A percentile compares a stretch with the other conserved stretches of the same genome.
Conservation (phyloP, 1,140 invertebrate species). For the Belonocnema kinseyi region DNA sequence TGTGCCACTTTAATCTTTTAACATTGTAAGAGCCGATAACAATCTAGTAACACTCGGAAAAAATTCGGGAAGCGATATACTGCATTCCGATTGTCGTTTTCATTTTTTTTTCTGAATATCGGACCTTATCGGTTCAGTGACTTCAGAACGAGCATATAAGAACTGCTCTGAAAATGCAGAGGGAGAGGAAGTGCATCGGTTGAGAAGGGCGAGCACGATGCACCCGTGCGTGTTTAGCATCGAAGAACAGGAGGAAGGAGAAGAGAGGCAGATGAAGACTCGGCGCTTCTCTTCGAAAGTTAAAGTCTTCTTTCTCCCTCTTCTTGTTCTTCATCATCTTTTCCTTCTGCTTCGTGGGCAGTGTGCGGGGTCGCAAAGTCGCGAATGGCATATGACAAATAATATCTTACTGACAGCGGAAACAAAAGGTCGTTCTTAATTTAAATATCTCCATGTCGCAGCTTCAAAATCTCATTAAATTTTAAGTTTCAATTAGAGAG, state of each 20-base stretch:
- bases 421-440: slow-evolving; percentile 22
- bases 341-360: not conserved
- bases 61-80: slow-evolving; percentile 29
- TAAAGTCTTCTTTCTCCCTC: not conserved
- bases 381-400: slow-evolving; percentile 11
- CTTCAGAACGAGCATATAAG: slow-evolving; percentile 15
- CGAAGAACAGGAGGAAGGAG: slow-evolving; percentile 6
- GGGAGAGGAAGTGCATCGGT: slow-evolving; percentile 20
- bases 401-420: not conserved
- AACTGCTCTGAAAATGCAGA: slow-evolving; percentile 15
- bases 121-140: slow-evolving; percentile 30
- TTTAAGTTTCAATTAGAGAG: no score
- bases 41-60: slow-evolving; percentile 25
- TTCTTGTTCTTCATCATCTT: no score
- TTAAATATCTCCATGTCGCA: slow-evolving; percentile 2
- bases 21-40: slow-evolving; percentile 22
- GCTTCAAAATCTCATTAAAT: not conserved
- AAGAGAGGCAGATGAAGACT: slow-evolving; percentile 6
- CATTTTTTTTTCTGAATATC: slow-evolving; percentile 15
- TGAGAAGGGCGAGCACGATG: slow-evolving; percentile 29
- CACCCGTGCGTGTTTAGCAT: slow-evolving; percentile 31
- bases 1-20: slow-evolving; percentile 22
- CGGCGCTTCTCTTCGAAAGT: slow-evolving; percentile 3
- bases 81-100: slow-evolving; percentile 22
- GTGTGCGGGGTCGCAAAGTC: slow-evolving; percentile 17